Percentiles rank a stretch among this genome's conserved stretches.
Conservation (phyloP, 2,113 vertebrate species). For the Odocoileus virginianus region DNA sequence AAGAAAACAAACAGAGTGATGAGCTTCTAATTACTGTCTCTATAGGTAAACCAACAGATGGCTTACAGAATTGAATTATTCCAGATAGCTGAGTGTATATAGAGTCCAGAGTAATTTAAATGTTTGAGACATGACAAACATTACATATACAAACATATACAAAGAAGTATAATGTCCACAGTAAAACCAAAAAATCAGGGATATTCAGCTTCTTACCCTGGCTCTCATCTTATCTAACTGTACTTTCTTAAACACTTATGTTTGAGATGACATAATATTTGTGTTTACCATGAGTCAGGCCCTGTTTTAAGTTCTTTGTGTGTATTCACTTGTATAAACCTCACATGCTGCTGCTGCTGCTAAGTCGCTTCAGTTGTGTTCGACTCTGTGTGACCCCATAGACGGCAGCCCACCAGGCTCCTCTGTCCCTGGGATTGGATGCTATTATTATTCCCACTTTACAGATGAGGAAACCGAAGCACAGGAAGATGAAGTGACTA, state of each 20-base stretch:
- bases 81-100: background rate
- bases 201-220: background rate
- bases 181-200: background rate
- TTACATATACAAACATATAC: too few relatives aligned
- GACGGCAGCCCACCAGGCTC: background rate
- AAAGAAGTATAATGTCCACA: background rate
- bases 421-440: background rate
- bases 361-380: background rate
- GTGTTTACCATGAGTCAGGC: background rate
- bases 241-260: background rate
- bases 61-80: background rate
- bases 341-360: background rate
- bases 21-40: background rate
- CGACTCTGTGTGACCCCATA: fast-evolving
- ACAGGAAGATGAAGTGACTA: background rate
- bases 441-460: background rate
- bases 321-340: background rate
- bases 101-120: background rate
- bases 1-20: background rate
- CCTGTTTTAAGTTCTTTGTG: background rate
- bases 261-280: background rate
- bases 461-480: background rate
- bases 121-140: background rate
- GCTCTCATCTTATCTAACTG: background rate
- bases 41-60: background rate